phyloP scores from a whole-genome alignment of 2,797 vertebrate species.

The Dallia pectoralis region DNA sequence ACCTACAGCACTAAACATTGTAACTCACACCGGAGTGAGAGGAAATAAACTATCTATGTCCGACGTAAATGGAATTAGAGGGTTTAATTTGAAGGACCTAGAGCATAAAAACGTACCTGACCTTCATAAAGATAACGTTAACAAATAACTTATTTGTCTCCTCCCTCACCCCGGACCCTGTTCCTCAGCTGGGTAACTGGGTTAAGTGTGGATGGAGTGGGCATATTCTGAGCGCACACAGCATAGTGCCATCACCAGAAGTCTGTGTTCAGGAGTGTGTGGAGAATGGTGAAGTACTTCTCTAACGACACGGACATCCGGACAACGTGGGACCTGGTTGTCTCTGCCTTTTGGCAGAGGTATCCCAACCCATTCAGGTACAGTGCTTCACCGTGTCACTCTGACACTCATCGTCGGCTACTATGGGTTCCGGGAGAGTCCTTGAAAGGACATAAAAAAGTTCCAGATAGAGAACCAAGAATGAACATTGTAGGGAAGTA shows the following conservation, averaged over 20 bases:
- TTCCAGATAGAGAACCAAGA: conserved; percentile 20
- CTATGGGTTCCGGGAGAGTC: too few relatives aligned
- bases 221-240: conserved; percentile 17
- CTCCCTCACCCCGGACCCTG: conserved; percentile 1
- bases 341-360: conserved; percentile 77
- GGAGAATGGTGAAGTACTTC: conserved; percentile 76
- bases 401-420: too few relatives aligned
- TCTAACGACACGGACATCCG: conserved; percentile 64
- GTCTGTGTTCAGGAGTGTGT: conserved; percentile 27
- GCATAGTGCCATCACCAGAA: conserved; percentile 30
- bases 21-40: too few relatives aligned
- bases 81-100: not conserved
- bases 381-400: not conserved
- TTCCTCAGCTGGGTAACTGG: conserved; percentile 34
- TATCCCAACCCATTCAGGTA: conserved; percentile 82
- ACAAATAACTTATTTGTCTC: not conserved
- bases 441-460: not conserved
- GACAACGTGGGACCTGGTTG: conserved; percentile 75
- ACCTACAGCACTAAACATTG: too few relatives aligned
- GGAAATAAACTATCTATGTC: too few relatives aligned
- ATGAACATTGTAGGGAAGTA: conserved; percentile 30
- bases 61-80: too few relatives aligned
- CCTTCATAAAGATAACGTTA: not conserved
- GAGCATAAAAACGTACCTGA: not conserved
- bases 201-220: conserved; percentile 63